These are phyloP conservation scores for Hystrix cristata DNA, from an alignment of 2,113 vertebrate genomes.

Conservation along the genomic window DNA sequence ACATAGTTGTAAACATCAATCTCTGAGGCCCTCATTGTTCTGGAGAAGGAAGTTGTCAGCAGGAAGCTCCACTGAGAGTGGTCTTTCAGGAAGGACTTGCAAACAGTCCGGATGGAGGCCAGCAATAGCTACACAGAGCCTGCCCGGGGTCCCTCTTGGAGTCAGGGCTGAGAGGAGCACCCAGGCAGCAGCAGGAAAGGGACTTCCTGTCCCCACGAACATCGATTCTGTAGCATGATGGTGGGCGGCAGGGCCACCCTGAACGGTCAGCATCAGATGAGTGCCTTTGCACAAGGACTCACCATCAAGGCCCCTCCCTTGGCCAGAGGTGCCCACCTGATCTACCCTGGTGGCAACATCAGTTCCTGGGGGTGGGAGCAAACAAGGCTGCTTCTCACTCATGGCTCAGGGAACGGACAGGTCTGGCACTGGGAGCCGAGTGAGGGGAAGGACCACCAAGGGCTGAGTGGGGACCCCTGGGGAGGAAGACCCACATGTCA, in stretches of 20 bases:
- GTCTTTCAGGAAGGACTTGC: slow-evolving; percentile 63
- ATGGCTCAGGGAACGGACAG: neutral
- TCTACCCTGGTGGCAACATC: no score
- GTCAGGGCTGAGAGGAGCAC: neutral
- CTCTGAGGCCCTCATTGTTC: neutral
- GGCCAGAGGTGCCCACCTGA: neutral
- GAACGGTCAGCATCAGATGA: fast-evolving
- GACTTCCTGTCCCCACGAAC: neutral
- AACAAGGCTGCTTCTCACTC: neutral
- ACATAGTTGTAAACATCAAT: neutral
- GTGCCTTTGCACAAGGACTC: neutral
- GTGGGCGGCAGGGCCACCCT: neutral
- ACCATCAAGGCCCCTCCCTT: neutral
- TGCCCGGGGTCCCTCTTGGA: neutral
- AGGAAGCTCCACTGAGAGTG: neutral
- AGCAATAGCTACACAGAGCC: neutral
- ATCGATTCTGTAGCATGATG: fast-evolving
- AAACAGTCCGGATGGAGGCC: neutral
- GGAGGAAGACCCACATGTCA: neutral
- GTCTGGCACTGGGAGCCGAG: neutral
- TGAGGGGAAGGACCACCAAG: neutral
- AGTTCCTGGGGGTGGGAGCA: neutral
- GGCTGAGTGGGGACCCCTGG: neutral
- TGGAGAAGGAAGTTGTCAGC: slow-evolving; percentile 16
- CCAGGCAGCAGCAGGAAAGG: neutral